phyloP scores from a whole-genome alignment of 2,888 invertebrate species.

The Cryptophagus acutangulus region DNA sequence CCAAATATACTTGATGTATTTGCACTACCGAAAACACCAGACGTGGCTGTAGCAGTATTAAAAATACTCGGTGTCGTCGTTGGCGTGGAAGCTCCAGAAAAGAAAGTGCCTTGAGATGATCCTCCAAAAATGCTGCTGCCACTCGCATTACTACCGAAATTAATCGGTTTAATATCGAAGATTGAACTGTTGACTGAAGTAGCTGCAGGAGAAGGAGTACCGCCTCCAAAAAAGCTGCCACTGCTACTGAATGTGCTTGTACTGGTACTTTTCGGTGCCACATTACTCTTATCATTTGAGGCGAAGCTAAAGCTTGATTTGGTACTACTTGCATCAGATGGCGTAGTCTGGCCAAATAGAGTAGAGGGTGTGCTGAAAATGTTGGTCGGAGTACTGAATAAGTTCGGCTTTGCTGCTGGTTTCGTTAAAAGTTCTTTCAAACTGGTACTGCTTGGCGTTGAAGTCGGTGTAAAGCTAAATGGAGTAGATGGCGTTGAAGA shows the following conservation, averaged over 20 bases:
- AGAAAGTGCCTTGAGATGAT: constrained; percentile 1
- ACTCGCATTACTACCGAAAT: constrained; percentile 10
- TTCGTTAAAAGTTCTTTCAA: constrained; percentile 27
- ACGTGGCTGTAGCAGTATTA: constrained; percentile 10
- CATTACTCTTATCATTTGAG: too few relatives aligned
- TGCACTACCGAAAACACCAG: constrained; percentile 25
- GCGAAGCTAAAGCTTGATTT: too few relatives aligned
- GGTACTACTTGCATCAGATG: too few relatives aligned
- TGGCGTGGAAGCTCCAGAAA: constrained; percentile 4
- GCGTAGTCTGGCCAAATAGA: too few relatives aligned
- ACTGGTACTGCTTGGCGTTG: constrained; percentile 11
- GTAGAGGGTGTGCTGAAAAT: constrained; percentile 2
- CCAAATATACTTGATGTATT: constrained; percentile 17
- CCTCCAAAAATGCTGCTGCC: constrained; percentile 14
- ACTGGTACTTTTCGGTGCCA: constrained; percentile 1
- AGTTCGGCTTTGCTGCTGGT: constrained; percentile 13
- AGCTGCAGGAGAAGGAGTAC: too few relatives aligned
- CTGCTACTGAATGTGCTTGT: background rate
- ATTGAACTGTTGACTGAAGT: too few relatives aligned
- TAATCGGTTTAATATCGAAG: too few relatives aligned
- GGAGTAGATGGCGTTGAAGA: background rate
- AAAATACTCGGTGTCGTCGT: constrained; percentile 10
- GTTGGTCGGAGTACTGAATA: constrained; percentile 7
- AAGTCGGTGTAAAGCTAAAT: constrained; percentile 8
- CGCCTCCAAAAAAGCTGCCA: constrained; percentile 4